Conservation (phyloP, 2,797 vertebrate genomes). For the Masticophis lateralis region DNA sequence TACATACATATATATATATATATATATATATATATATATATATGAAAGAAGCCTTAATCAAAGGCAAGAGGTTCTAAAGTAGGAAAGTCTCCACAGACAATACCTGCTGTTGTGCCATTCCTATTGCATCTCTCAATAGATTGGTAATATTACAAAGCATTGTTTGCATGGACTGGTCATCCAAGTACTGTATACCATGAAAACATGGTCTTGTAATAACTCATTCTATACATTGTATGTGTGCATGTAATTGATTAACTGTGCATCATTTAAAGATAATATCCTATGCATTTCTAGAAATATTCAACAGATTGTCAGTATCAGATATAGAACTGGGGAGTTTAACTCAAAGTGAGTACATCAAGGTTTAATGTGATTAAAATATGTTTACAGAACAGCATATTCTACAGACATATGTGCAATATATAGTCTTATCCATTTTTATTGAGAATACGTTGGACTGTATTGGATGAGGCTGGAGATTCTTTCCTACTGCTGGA, state of each 20-base stretch:
- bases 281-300: neutral
- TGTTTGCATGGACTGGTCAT: neutral
- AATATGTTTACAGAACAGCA: neutral
- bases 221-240: neutral
- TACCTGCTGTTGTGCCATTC: neutral
- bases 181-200: neutral
- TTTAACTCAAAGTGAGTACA: neutral
- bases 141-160: neutral
- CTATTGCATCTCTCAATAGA: neutral
- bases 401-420: neutral
- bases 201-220: neutral
- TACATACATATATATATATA: too few relatives aligned
- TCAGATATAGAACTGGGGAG: neutral
- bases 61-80: neutral
- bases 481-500: neutral
- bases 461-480: neutral
- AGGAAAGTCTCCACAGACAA: neutral
- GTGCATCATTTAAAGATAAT: neutral
- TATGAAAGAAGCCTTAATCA: neutral
- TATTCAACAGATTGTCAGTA: neutral
- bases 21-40: too few relatives aligned
- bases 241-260: neutral
- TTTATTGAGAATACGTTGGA: neutral
- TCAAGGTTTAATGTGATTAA: neutral
- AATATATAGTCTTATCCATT: neutral